phyloP scores from a whole-genome alignment of 1,140 invertebrate species.

The Drosophila parabipectinata region DNA sequence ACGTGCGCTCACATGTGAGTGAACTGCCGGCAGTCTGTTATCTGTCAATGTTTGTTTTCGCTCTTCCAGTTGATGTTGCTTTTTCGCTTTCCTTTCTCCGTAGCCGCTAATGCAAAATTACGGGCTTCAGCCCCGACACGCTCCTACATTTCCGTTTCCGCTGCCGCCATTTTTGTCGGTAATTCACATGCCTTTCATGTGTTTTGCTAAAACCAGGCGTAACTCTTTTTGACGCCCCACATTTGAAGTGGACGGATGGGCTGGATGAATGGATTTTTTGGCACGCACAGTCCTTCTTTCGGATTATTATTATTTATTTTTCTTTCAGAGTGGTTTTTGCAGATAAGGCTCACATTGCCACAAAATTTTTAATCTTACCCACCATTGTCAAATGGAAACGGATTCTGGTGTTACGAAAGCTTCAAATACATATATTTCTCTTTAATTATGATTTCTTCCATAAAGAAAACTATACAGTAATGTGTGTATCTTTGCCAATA shows the following conservation, averaged over 20 bases:
- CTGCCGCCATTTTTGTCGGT: slow-evolving; percentile 20
- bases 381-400: no score
- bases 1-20: slow-evolving; percentile 62
- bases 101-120: slow-evolving; percentile 73
- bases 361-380: slow-evolving; percentile 8
- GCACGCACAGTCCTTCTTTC: slow-evolving; percentile 31
- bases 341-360: slow-evolving; percentile 19
- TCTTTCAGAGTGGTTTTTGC: slow-evolving; percentile 5
- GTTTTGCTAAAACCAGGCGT: slow-evolving; percentile 34
- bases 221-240: slow-evolving; percentile 30
- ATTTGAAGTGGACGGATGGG: slow-evolving; percentile 25
- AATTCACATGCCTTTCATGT: slow-evolving; percentile 28
- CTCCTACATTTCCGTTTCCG: slow-evolving; percentile 76
- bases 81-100: slow-evolving; percentile 10
- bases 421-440: no score
- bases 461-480: no score
- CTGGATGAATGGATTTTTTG: slow-evolving; percentile 37
- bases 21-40: slow-evolving; percentile 38
- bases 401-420: no score
- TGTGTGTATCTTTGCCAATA: no score
- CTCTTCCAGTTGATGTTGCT: slow-evolving; percentile 25
- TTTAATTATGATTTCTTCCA: no score
- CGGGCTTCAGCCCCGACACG: slow-evolving; percentile 70
- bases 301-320: neutral
- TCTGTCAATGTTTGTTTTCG: slow-evolving; percentile 50